Base-by-base conservation (phyloP, 2,113 vertebrate genomes). In the Gnathonemus longibarbis region DNA sequence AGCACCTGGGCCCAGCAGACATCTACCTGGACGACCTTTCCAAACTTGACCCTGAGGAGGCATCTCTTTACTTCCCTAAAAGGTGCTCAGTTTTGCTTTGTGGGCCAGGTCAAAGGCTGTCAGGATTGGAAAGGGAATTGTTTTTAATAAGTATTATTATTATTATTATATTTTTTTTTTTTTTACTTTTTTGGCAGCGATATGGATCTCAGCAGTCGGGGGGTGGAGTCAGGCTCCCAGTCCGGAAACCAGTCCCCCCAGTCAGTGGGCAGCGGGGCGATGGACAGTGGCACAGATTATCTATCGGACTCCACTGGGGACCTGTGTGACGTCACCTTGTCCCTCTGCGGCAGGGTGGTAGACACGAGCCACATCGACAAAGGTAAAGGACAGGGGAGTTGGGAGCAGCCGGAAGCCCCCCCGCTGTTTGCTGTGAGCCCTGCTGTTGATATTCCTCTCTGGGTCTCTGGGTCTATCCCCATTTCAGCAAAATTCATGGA, bases 21-120 rank as follows among this genome's bases (percentile, higher is more conserved):
- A 95, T 97, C 95, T 97, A 98, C 91, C 91, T 97, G 89, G 97
- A 98, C 5, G 97, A 97, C 42, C 92, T 97, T 46, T 93, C 95
- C 3, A 94, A 90, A 10, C 94, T 96, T 52, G 94, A 97, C 24
- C 95, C 97, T 6, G 94, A 96, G 58, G 94, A 96, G 1, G 95
- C 96, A 50, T 95, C 97, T 7, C 96, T 97, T 17, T 97, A 96
- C 94, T 97, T 98, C 91, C 96, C 96, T 0, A 96, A 95, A 90
- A 98, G 96, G 98, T 99, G 27, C 86, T n/a, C 10, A 24, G 24
- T 45, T n/a, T 24, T 39, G 88, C 15, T 74, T 86, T 27, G 62
- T 13, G 62, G 62, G 62, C 62, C 62, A 42, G 5, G 6, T 7
- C 35, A 50, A n/a, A 85, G 84, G n/a, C 19, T 46, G 39, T 27